A percentile compares a stretch with the other conserved stretches of the same genome.
Evolutionary conservation across 1,140 invertebrate genomes (phyloP).

Genomic region (Drosophila ironensis): DNA sequence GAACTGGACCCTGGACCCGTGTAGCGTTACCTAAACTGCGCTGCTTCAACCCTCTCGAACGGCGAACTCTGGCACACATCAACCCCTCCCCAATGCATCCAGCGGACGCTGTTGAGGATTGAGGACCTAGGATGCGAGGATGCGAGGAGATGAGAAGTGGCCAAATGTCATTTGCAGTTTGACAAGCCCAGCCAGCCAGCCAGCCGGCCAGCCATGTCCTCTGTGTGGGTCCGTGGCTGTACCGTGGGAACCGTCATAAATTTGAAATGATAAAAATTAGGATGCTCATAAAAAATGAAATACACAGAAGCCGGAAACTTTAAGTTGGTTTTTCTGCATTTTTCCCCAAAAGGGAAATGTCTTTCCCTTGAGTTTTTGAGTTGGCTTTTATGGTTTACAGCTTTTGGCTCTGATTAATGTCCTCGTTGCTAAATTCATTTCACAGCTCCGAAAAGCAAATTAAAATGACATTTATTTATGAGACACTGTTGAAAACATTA

Average conservation of each 20-base stretch:
- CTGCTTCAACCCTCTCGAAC: conserved; percentile 37
- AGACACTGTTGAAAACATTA: no score
- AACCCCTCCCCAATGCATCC: no score
- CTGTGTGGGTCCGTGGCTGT: not conserved
- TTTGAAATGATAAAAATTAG: conserved; percentile 25
- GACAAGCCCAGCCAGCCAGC: conserved; percentile 35
- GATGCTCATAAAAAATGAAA: conserved; percentile 31
- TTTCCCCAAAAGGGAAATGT: not conserved
- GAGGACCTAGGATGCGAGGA: no score
- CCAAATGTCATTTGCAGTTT: conserved; percentile 78
- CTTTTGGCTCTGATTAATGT: not conserved
- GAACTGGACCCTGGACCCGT: conserved; percentile 16
- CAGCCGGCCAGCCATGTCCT: conserved; percentile 27
- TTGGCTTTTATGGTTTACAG: not conserved
- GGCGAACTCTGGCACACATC: no score
- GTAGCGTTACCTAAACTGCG: conserved; percentile 48
- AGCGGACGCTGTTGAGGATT: no score
- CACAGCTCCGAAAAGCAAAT: not conserved
- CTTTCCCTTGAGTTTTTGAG: not conserved
- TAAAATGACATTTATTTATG: no score
- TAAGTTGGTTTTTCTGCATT: not conserved
- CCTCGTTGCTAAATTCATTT: not conserved
- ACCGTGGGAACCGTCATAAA: conserved; percentile 40
- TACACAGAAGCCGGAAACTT: conserved; percentile 1
- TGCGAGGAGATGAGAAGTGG: conserved; percentile 60